Conservation (phyloP, 2,888 invertebrate genomes). For the Bombylius major region DNA sequence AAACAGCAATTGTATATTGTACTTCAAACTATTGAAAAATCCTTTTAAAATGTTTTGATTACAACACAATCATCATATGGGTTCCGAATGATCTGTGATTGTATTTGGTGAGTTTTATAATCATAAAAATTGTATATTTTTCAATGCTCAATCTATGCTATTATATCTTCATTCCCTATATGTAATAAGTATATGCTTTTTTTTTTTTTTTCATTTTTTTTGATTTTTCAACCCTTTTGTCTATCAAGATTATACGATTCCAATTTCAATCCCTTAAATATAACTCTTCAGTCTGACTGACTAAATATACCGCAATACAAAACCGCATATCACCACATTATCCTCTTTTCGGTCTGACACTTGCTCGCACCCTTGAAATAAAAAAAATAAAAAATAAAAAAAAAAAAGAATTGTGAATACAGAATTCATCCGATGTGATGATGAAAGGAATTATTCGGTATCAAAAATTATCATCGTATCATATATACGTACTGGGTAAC, state of each 20-base stretch:
- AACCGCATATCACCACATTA: neutral
- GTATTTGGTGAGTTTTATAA: too few species aligned
- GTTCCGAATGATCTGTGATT: too few species aligned
- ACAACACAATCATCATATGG: neutral
- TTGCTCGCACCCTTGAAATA: neutral
- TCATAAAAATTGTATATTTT: too few species aligned
- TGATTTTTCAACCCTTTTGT: neutral
- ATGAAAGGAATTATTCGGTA: neutral
- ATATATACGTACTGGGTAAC: neutral
- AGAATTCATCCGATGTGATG: too few species aligned
- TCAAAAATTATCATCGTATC: neutral
- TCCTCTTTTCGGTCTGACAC: neutral
- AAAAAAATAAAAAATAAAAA: too few species aligned
- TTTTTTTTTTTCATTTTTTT: neutral
- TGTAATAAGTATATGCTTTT: too few species aligned
- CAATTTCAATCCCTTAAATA: neutral
- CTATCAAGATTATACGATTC: neutral
- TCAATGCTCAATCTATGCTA: too few species aligned
- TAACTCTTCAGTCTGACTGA: neutral
- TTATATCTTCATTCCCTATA: too few species aligned
- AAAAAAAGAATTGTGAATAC: too few species aligned
- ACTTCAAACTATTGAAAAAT: neutral
- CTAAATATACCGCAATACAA: neutral
- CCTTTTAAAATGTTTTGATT: neutral
- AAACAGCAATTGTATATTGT: too few species aligned